These are phyloP conservation scores for Delphinapterus leucas DNA, from an alignment of 2,113 vertebrate species.

Conservation along the genomic window DNA sequence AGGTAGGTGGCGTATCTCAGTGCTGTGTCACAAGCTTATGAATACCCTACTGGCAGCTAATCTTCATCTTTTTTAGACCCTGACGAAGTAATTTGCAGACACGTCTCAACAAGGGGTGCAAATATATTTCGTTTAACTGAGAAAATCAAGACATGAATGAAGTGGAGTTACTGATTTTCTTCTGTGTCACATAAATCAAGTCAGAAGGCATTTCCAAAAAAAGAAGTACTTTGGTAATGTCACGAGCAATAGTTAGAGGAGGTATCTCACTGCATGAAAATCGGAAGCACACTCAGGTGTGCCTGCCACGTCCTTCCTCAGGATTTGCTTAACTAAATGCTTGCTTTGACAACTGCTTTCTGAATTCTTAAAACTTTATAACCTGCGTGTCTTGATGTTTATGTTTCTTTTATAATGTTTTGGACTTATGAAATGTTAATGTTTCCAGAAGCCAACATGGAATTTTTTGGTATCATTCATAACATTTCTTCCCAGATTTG, in stretches of 20 bases:
- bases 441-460: neutral
- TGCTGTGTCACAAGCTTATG: neutral
- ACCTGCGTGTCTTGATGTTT: neutral
- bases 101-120: neutral
- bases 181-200: neutral
- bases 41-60: neutral
- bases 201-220: slow-evolving; percentile 10
- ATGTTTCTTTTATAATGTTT: neutral
- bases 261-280: neutral
- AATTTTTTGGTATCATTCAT: neutral
- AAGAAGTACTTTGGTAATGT: neutral
- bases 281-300: neutral
- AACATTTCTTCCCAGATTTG: neutral
- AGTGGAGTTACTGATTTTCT: neutral
- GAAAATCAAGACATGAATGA: slow-evolving; percentile 24
- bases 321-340: neutral
- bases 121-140: neutral
- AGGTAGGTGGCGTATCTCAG: neutral
- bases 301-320: neutral
- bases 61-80: slow-evolving; percentile 9
- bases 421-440: neutral
- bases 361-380: neutral
- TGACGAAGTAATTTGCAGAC: neutral
- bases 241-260: neutral
- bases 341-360: neutral